A percentile compares a stretch with the other conserved stretches of the same genome.
phyloP scores from a whole-genome alignment of 2,113 vertebrate species.

The Ciconia stormi region DNA sequence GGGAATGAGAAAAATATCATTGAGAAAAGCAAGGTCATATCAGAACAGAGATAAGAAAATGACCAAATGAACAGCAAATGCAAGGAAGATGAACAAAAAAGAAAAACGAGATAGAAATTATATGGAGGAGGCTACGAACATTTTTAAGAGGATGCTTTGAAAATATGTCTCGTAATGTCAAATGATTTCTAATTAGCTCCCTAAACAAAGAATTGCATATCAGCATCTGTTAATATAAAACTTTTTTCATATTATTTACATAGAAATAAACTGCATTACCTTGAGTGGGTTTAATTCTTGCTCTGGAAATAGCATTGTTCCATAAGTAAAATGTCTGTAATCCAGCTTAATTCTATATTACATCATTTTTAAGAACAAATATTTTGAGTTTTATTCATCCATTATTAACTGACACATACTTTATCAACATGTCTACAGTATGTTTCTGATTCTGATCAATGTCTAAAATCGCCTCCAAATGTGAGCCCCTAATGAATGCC shows the following conservation, averaged over 20 bases:
- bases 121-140: accelerated
- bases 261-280: not conserved
- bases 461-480: not conserved
- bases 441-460: not conserved
- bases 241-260: not conserved
- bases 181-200: not conserved
- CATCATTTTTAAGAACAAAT: not conserved
- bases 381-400: not conserved
- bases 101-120: not conserved
- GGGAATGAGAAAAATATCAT: not conserved
- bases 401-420: not conserved
- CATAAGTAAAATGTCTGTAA: not conserved
- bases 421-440: not conserved
- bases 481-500: not conserved
- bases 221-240: not conserved
- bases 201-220: not conserved
- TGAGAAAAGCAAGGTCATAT: not conserved
- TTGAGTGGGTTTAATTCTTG: not conserved
- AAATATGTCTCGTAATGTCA: not conserved
- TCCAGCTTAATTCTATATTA: not conserved
- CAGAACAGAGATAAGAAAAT: not conserved
- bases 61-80: not conserved
- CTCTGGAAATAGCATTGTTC: not conserved
- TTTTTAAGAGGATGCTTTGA: not conserved
- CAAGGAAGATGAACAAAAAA: not conserved